phyloP scores from a whole-genome alignment of 2,113 vertebrate genomes.

The Mobula birostris region DNA sequence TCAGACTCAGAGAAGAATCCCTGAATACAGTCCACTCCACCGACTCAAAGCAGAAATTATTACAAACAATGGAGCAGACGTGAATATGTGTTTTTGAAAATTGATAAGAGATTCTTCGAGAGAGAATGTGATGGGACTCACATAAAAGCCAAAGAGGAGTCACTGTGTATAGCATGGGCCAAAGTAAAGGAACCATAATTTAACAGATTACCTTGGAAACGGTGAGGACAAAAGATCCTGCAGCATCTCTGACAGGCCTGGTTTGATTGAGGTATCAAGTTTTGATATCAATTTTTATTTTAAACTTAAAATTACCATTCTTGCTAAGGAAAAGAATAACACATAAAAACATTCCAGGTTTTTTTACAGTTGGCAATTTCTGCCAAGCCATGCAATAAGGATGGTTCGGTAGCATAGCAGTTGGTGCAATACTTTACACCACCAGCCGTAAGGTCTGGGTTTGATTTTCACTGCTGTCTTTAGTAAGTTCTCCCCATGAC shows the following conservation, averaged over 20 bases:
- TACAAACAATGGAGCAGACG: neutral
- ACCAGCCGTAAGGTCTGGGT: too few relatives aligned
- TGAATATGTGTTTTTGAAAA: neutral
- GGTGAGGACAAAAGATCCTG: neutral
- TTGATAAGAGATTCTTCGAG: neutral
- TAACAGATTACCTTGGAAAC: neutral
- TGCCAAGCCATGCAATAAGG: neutral
- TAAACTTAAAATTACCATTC: neutral
- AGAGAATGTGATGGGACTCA: neutral
- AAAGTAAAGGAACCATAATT: neutral
- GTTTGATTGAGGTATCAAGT: neutral
- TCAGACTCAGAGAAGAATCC: too few relatives aligned
- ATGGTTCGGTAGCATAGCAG: too few relatives aligned
- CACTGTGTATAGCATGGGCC: neutral
- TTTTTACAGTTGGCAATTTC: neutral
- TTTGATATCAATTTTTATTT: neutral
- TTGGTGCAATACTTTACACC: too few relatives aligned
- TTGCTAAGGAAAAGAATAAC: neutral
- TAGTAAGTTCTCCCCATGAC: too few relatives aligned
- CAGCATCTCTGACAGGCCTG: neutral
- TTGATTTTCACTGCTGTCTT: too few relatives aligned
- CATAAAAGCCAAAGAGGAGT: neutral
- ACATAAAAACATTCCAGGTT: neutral
- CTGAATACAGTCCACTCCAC: too few relatives aligned
- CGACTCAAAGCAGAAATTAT: neutral